phyloP scores from a whole-genome alignment of 2,113 vertebrate genomes.

The Microcebus jonahi region DNA sequence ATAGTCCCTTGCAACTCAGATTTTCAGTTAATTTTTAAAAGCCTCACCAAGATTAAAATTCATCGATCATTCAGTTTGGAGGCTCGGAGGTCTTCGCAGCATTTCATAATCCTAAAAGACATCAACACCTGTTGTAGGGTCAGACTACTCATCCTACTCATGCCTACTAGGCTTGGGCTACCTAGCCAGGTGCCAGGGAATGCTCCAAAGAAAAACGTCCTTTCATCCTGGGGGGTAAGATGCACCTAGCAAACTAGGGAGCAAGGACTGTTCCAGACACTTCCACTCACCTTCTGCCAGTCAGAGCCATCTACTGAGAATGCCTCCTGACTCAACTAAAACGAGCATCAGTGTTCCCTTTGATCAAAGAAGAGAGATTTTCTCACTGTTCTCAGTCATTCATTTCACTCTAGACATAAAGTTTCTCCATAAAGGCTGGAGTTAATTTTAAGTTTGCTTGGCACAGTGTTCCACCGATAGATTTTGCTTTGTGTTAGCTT shows the following conservation, averaged over 20 bases:
- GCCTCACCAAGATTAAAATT: conserved; percentile 12
- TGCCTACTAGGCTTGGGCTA: background rate
- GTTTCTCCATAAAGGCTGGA: background rate
- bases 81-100: background rate
- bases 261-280: background rate
- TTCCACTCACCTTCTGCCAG: background rate
- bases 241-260: background rate
- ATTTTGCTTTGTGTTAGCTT: background rate
- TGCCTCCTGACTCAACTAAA: background rate
- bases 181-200: background rate
- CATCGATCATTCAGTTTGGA: background rate
- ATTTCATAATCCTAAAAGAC: background rate
- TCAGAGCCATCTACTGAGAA: background rate
- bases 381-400: background rate
- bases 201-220: background rate
- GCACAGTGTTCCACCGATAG: background rate
- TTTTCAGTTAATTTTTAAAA: conserved; percentile 4
- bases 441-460: background rate
- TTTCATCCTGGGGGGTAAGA: background rate
- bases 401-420: background rate
- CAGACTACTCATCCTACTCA: background rate
- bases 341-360: background rate
- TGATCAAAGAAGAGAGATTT: background rate
- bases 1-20: background rate
- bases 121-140: background rate